A percentile compares a stretch with the other conserved stretches of the same genome.
Evolutionary conservation across 1,140 invertebrate species (phyloP).

Genomic region (Sogatella furcifera): DNA sequence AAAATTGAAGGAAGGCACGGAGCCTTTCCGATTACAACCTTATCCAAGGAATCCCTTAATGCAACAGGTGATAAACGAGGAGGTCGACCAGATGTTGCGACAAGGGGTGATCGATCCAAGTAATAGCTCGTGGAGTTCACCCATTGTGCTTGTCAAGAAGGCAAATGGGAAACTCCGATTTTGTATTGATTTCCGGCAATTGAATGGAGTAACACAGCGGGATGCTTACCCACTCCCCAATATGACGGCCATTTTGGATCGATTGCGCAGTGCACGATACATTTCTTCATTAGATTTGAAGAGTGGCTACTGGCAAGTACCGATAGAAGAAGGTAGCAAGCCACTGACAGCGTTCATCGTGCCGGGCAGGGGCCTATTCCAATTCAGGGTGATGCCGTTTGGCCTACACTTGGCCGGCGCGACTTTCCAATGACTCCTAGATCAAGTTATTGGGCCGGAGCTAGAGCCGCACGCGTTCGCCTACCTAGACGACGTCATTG

Average conservation of each 20-base stretch:
- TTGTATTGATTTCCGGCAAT: conserved; percentile 34
- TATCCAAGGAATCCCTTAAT: not conserved
- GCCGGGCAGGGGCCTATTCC: conserved; percentile 29
- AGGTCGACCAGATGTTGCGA: conserved; percentile 24
- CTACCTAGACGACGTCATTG: conserved; percentile 35
- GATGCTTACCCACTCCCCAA: not conserved
- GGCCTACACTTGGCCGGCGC: conserved; percentile 32
- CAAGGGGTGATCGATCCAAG: conserved; percentile 32
- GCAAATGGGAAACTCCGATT: conserved; percentile 34
- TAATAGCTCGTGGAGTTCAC: conserved; percentile 34
- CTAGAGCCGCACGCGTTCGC: conserved; percentile 4
- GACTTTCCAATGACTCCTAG: conserved; percentile 32
- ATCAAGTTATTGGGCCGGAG: conserved; percentile 13
- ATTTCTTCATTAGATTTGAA: not conserved
- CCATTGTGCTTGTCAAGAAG: conserved; percentile 39
- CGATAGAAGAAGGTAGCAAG: not conserved
- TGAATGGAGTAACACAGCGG: conserved; percentile 32
- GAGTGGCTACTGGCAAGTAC: not conserved
- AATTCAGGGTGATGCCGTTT: conserved; percentile 35
- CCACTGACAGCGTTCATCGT: not conserved
- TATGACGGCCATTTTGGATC: not conserved
- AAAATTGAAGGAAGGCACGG: too few relatives aligned
- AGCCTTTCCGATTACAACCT: too few relatives aligned
- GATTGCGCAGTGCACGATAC: not conserved
- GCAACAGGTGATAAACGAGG: conserved; percentile 7